These are phyloP conservation scores for Hymenopus coronatus DNA, from an alignment of 2,888 invertebrate genomes.

Conservation along the genomic window DNA sequence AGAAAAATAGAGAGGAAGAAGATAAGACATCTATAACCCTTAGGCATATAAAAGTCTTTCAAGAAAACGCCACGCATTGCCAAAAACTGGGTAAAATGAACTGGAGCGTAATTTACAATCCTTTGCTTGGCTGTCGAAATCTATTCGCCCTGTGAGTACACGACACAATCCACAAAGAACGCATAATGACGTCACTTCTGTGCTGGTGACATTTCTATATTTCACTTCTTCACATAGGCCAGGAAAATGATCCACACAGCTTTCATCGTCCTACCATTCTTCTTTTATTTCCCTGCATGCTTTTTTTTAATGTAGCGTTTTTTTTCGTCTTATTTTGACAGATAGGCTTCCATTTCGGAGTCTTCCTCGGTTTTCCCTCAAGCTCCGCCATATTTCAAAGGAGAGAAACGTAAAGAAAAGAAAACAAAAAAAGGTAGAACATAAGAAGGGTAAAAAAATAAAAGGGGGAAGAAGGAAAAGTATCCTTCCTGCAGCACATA, in stretches of 20 bases:
- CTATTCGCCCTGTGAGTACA: neutral
- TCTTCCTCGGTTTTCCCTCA: slow-evolving; percentile 13
- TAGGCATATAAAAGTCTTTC: too few species aligned
- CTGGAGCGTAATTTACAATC: neutral
- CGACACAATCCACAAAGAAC: neutral
- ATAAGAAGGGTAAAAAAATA: slow-evolving; percentile 11
- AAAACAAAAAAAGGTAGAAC: slow-evolving; percentile 14
- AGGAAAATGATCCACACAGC: neutral
- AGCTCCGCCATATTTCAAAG: slow-evolving; percentile 23
- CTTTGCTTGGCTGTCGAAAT: neutral
- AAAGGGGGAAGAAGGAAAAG: neutral
- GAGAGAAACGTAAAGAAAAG: slow-evolving; percentile 14
- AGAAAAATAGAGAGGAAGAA: too few species aligned
- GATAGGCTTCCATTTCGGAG: slow-evolving; percentile 1
- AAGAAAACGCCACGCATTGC: neutral
- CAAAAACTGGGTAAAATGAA: neutral
- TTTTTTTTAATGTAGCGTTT: neutral
- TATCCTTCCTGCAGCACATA: slow-evolving; percentile 27
- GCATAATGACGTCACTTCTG: neutral
- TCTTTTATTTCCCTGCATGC: neutral
- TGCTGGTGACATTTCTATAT: neutral
- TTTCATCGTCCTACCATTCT: neutral
- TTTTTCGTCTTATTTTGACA: slow-evolving; percentile 21
- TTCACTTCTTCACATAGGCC: neutral
- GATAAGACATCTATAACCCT: too few species aligned